Conservation (phyloP, 2,888 invertebrate genomes). For the Liodrosophila aerea region DNA sequence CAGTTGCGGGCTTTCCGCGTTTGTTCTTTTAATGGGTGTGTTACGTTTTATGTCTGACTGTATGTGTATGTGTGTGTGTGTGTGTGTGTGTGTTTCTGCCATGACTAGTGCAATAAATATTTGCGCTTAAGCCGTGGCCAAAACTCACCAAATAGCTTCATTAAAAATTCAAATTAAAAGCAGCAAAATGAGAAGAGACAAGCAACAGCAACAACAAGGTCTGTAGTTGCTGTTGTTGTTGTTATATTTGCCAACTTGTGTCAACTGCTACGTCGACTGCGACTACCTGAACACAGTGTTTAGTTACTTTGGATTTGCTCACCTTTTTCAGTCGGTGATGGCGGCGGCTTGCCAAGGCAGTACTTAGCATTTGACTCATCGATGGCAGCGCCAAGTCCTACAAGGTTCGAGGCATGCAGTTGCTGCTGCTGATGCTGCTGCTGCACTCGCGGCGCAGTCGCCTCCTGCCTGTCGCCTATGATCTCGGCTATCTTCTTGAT, state of each 20-base stretch:
- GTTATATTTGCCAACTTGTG: constrained; percentile 15
- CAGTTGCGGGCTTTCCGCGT: constrained; percentile 30
- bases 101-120: constrained; percentile 74
- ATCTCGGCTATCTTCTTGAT: constrained; percentile 82
- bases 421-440: constrained; percentile 34
- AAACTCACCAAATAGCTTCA: constrained; percentile 68
- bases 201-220: constrained; percentile 33
- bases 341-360: constrained; percentile 73
- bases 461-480: constrained; percentile 65
- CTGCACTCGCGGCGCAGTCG: constrained; percentile 15
- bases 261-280: constrained; percentile 12
- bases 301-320: constrained; percentile 35
- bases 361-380: constrained; percentile 78
- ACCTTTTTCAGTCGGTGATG: constrained; percentile 75
- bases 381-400: constrained; percentile 72
- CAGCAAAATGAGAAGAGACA: constrained; percentile 36
- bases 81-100: constrained; percentile 38
- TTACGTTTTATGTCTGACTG: constrained; percentile 3
- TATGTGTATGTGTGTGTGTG: constrained; percentile 2
- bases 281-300: constrained; percentile 3
- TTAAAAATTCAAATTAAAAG: constrained; percentile 65
- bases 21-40: constrained; percentile 47
- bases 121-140: constrained; percentile 64
- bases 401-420: constrained; percentile 45
- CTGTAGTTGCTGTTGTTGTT: constrained; percentile 17